Conservation (phyloP, 2,888 invertebrate species). For the Stratiomys singularior region DNA sequence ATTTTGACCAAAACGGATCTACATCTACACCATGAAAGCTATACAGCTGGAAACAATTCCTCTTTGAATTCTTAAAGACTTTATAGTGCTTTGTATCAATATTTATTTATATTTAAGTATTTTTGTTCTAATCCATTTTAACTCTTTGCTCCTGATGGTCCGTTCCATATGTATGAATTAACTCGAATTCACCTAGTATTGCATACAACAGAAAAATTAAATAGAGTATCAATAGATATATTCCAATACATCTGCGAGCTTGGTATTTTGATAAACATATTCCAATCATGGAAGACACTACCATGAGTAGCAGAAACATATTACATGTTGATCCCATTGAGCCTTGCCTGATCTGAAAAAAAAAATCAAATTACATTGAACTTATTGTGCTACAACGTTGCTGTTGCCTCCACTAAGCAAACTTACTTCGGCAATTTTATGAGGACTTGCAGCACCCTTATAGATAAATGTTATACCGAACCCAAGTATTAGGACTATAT, state of each 20-base stretch:
- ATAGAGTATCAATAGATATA: conserved; percentile 66
- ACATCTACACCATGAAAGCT: no score
- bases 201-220: conserved; percentile 66
- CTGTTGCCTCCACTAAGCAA: conserved; percentile 1
- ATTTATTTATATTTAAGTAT: background rate
- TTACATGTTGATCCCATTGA: conserved; percentile 65
- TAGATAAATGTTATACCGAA: conserved; percentile 63
- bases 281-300: conserved; percentile 64
- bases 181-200: conserved; percentile 66
- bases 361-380: background rate
- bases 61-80: no score
- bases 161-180: conserved; percentile 63
- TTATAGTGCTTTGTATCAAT: background rate
- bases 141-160: conserved; percentile 57
- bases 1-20: no score
- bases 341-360: conserved; percentile 61
- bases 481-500: conserved; percentile 63
- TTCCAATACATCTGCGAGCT: conserved; percentile 66
- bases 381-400: no score
- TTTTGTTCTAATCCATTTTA: conserved; percentile 16
- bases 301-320: conserved; percentile 65
- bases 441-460: background rate
- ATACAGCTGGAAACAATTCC: no score
- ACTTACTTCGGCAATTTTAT: background rate
- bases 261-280: conserved; percentile 66